Percentiles rank a stretch among this genome's conserved stretches.
Evolutionary conservation across 2,113 vertebrate species (phyloP).

Genomic region (Pantherophis guttatus): DNA sequence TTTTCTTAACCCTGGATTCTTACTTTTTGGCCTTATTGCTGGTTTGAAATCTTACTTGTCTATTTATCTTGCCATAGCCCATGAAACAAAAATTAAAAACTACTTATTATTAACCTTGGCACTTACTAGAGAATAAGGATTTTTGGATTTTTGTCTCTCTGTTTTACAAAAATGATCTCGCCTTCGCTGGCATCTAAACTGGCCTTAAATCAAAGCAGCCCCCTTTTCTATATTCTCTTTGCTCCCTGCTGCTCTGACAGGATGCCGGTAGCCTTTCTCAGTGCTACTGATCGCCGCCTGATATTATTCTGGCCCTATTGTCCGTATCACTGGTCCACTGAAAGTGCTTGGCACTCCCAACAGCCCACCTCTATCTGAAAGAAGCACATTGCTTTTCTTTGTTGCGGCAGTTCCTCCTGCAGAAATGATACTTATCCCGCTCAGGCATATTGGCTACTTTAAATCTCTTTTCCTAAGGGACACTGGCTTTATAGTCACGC

Average conservation of each 20-base stretch:
- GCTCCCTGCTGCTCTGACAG: not conserved
- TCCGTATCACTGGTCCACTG: not conserved
- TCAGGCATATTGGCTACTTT: conserved; percentile 46
- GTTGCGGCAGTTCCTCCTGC: conserved; percentile 34
- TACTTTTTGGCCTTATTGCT: not conserved
- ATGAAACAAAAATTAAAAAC: not conserved
- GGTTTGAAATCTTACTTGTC: not conserved
- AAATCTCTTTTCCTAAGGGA: conserved; percentile 46
- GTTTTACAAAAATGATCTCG: accelerated
- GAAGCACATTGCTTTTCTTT: conserved; percentile 40
- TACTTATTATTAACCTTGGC: not conserved
- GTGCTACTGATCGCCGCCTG: conserved; percentile 11
- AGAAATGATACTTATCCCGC: conserved; percentile 54
- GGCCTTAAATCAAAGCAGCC: not conserved
- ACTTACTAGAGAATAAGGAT: not conserved
- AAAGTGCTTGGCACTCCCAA: conserved; percentile 45
- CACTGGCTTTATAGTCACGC: conserved; percentile 44
- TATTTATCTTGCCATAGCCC: not conserved
- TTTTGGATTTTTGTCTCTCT: not conserved
- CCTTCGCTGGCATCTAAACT: not conserved
- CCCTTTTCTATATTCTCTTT: not conserved
- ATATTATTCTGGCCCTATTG: conserved; percentile 23
- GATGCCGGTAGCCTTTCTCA: not conserved
- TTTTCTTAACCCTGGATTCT: not conserved
- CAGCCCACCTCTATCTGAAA: conserved; percentile 54